These are phyloP conservation scores for Sinocyclocheilus maitianheensis DNA, from an alignment of 2,113 vertebrate species.

Conservation along the genomic window DNA sequence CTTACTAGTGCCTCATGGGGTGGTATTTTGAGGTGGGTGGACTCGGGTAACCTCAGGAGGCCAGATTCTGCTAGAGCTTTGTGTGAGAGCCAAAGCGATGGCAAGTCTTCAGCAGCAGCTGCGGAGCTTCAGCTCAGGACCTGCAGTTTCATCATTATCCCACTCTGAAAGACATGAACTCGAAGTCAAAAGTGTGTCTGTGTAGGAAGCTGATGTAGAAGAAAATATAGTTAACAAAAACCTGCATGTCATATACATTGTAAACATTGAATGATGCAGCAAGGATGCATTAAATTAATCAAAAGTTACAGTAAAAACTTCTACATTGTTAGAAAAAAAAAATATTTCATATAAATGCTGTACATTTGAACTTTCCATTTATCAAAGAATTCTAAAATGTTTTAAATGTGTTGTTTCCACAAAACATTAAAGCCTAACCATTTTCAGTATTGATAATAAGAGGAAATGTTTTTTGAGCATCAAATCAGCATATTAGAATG, in stretches of 20 bases:
- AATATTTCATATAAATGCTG: too few species aligned
- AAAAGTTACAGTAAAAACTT: too few species aligned
- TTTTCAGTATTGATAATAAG: background rate
- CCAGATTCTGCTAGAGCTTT: background rate
- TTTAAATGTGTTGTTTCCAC: background rate
- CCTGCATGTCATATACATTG: background rate
- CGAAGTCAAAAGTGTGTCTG: background rate
- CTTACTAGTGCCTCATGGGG: constrained; percentile 40
- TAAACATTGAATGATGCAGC: background rate
- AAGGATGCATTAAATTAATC: background rate
- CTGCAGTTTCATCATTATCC: constrained; percentile 11
- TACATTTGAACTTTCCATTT: background rate
- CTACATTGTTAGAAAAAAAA: too few species aligned
- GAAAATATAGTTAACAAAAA: background rate
- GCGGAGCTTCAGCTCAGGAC: background rate
- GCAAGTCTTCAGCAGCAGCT: constrained; percentile 24
- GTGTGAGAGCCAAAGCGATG: background rate
- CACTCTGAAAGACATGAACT: constrained; percentile 18
- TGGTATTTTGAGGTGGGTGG: constrained; percentile 22
- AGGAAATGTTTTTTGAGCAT: background rate
- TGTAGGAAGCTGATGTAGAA: too few species aligned
- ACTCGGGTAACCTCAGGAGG: constrained; percentile 38
- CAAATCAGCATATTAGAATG: background rate
- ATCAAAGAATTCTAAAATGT: background rate
- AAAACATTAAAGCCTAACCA: background rate